Base-by-base conservation (phyloP, 2,888 invertebrate genomes). In the Pollenia amentaria region DNA sequence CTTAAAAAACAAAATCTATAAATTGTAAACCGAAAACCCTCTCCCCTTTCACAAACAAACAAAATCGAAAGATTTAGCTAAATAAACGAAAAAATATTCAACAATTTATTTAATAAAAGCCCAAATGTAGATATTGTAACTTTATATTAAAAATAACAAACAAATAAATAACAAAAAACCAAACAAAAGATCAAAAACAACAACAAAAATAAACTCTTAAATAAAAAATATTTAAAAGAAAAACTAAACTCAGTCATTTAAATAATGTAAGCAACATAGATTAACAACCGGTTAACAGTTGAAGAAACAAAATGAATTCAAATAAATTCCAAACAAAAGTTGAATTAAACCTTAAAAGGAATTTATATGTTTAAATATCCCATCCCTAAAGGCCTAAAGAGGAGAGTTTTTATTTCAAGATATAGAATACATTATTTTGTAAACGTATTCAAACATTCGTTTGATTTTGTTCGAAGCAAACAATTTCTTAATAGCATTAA, bases 91-190 rank as follows among this genome's bases (percentile, higher is more conserved):
- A 16, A 6, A 76, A 72, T 12, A 46, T 44, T 55, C 46, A 73
- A 78, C 46, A 38, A 48, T 29, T 55, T 53, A 79, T 69, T 14
- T 76, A 65, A 6, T 10, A 48, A 72, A 65, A 62, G 69, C 2
- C 44, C 2, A 89, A 69, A 73, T 83, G 85, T 87, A 85, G 84
- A 87, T 87, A 87, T 79, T 87, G 60, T 67, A 87, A 82, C 81
- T 78, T 76, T 53, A 87, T 79, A 70, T 86, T 83, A 88, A 85
- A 16, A 55, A 57, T 65, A 40, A 1, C 73, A 72, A 67, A 55
- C 64, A 84, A 67, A 16, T 51, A 18, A 55, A 38, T n/a, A 21
- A 48, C 48, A 14, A 44, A 65, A 12, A 64, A 14, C 8, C 14
- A 21, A 65, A 55, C 9, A 1, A 44, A 62, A 38, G 48, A 40